Conservation (phyloP, 2,113 vertebrate species). For the Catharus bicknelli region DNA sequence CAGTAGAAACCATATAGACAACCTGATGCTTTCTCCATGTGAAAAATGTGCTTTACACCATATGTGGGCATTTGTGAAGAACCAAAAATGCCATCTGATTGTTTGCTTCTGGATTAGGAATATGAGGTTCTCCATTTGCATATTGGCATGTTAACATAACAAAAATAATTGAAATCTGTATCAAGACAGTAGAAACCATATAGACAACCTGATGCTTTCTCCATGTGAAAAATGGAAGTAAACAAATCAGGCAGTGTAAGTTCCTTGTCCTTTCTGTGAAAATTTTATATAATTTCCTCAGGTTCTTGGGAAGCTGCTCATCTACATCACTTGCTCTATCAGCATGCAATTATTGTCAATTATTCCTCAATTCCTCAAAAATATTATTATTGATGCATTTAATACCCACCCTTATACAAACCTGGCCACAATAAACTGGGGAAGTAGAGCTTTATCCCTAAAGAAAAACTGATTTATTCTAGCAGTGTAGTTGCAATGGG, state of each 20-base stretch:
- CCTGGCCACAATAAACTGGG: neutral
- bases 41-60: neutral
- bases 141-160: neutral
- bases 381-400: neutral
- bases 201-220: neutral
- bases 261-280: neutral
- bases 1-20: neutral
- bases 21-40: neutral
- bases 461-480: neutral
- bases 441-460: neutral
- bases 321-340: neutral
- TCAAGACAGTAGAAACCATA: neutral
- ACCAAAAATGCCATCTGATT: neutral
- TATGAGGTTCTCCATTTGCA: neutral
- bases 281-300: neutral
- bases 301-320: neutral
- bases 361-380: neutral
- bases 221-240: neutral
- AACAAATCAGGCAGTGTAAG: neutral
- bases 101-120: neutral
- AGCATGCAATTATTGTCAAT: neutral
- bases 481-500: neutral
- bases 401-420: neutral
- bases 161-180: neutral
- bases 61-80: too few relatives aligned